Base-by-base conservation (phyloP, 2,888 invertebrate genomes). In the Laothoe populi region DNA sequence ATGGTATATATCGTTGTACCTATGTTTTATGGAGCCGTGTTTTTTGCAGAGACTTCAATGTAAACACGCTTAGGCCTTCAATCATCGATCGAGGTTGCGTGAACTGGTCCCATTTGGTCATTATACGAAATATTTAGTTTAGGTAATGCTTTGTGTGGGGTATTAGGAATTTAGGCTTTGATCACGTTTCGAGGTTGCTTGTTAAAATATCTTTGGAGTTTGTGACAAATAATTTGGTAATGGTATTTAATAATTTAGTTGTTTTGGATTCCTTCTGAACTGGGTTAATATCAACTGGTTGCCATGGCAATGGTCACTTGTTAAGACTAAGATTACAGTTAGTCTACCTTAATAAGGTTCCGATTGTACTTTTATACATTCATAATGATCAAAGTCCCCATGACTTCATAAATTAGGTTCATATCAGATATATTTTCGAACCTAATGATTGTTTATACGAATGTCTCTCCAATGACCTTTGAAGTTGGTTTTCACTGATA, bases 381-480 rank as follows among this genome's bases (percentile, higher is more conserved):
- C 38, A 4, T 38, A 38, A 38, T 13, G 13, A 38, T 38, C 38
- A 13, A 38, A 11, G 19, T 44, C 2, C 44, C 19, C 19, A 19
- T 61, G 26, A 7, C 16, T n/a, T n/a, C 16, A 23, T 46, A 23
- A 4, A 31, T 49, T 16, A 49, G 1, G 16, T 16, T 16, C 8
- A 31, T 3, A 49, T 31, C 49, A 31, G 49, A 48, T 48, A 48
- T 5, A 26, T 49, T 26, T 26, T 44, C 44, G 19, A 44, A 44
- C 44, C 11, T 49, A 49, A 49, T 49, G 49, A 24, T 42, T 3
- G 44, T 19, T 19, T 49, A 19, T 11, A 35, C n/a, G 65, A 72
- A 70, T 68, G 64, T 62, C 64, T 67, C 63, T 70, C 63, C 64
- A 65, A 73, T 70, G 72, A 71, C 74, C 72, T 75, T 72, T 75